Evolutionary conservation across 2,113 vertebrate genomes (phyloP), one percentile per base, ranked within the genome.

Genomic region (Melanotaenia duboulayi): DNA sequence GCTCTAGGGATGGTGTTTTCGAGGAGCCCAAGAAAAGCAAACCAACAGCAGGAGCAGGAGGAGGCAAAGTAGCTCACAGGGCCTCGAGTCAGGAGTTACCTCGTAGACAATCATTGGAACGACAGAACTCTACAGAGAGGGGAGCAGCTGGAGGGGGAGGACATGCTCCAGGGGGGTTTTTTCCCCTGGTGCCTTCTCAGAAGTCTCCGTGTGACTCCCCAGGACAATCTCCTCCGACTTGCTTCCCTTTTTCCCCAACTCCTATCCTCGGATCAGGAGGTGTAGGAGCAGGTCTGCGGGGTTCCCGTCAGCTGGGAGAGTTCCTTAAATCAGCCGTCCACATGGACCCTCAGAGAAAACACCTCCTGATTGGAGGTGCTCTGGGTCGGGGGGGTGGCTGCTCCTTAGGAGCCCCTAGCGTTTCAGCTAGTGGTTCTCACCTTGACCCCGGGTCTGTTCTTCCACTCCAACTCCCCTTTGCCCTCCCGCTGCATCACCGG

Each of bases 271-370:
- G 66, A 39, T 11, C 77, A 10, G 87, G 68, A 44, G 80, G 73
- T 0, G 78, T 59, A 20, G 85, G 57, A 9, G 91, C 92, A 0
- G 95, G 93, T 3, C 92, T 96, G 4, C 95, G 98, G 19, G 95
- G 95, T 20, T 96, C 97, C 0, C 95, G 97, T 39, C 98, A 98
- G 79, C 87, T 99, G 25, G 98, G 98, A 11, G 98, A 99, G 85
- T 99, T 99, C 83, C 80, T 99, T 75, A 98, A 97, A 92, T 97
- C 96, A 0, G 97, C 98, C 37, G 94, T 99, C 72, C 96, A 99
- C 70, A 94, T 96, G 84, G 98, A 99, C 68, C 93, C 94, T 14
- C 96, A 97, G 65, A 95, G 96, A 82, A 99, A 96, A 82, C 95
- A 92, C 74, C 88, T 98, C 74, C 87, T 96, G 0, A 35, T 91